Conservation (phyloP, 2,888 invertebrate genomes). For the Cataglyphis livida region DNA sequence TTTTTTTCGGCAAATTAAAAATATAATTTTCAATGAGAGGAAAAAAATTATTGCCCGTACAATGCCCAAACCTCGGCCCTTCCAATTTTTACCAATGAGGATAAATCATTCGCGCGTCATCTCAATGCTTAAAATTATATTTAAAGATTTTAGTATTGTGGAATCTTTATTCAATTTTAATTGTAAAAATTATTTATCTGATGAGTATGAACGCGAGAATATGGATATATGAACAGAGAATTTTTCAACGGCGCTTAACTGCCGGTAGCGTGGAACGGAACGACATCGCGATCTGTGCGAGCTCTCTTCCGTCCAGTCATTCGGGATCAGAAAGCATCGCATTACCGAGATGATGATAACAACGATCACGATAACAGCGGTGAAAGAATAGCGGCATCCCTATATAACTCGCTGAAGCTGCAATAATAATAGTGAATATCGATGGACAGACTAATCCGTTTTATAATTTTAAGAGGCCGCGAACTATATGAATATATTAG, state of each 20-base stretch:
- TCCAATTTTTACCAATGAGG: not conserved
- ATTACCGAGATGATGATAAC: slow-evolving; percentile 63
- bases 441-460: slow-evolving; percentile 81
- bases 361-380: slow-evolving; percentile 65
- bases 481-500: slow-evolving; percentile 80
- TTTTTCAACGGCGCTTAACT: slow-evolving; percentile 24
- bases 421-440: slow-evolving; percentile 79
- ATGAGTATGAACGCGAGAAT: not conserved
- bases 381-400: slow-evolving; percentile 48
- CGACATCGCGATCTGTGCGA: slow-evolving; percentile 73
- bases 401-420: slow-evolving; percentile 76
- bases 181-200: slow-evolving; percentile 12
- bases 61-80: slow-evolving; percentile 68
- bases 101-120: not conserved
- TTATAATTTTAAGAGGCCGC: slow-evolving; percentile 81
- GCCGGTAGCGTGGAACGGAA: slow-evolving; percentile 70
- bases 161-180: slow-evolving; percentile 9
- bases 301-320: slow-evolving; percentile 80
- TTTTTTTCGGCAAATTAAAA: slow-evolving; percentile 42
- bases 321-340: slow-evolving; percentile 70
- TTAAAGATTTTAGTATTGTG: not conserved
- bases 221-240: not conserved
- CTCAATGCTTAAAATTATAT: not conserved
- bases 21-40: slow-evolving; percentile 14
- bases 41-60: not conserved